These are phyloP conservation scores for Phylloscopus trochilus DNA, from an alignment of 2,113 vertebrate species.

Conservation along the genomic window DNA sequence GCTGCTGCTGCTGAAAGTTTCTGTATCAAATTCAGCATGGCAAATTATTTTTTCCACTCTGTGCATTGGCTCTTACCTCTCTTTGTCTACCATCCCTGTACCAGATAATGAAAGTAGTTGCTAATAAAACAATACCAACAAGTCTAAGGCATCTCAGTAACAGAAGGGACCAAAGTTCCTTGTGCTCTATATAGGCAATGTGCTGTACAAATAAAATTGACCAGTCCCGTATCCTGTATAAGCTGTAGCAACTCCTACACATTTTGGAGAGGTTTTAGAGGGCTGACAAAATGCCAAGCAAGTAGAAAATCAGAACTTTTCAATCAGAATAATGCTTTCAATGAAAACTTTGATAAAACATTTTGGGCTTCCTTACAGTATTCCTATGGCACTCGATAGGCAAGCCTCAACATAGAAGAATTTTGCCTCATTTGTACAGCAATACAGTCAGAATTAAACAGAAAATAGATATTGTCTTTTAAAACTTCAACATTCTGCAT, in stretches of 20 bases:
- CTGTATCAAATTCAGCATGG: not conserved
- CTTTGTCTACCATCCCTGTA: not conserved
- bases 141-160: not conserved
- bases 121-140: not conserved
- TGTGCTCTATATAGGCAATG: not conserved
- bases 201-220: not conserved
- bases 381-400: not conserved
- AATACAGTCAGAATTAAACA: not conserved
- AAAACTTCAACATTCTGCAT: not conserved
- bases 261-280: not conserved
- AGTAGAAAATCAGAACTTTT: not conserved
- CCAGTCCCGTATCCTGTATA: too few relatives aligned
- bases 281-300: not conserved
- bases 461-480: not conserved
- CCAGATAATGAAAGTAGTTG: not conserved
- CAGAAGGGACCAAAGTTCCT: not conserved
- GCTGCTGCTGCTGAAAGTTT: not conserved
- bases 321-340: not conserved
- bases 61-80: not conserved
- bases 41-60: not conserved
- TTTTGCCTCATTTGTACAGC: not conserved
- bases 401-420: not conserved
- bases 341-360: not conserved
- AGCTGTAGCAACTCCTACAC: not conserved
- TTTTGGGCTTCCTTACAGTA: not conserved